Evolutionary conservation across 2,113 vertebrate species (phyloP), one percentile per base, ranked within the genome.

Genomic region (Halichoerus grypus): DNA sequence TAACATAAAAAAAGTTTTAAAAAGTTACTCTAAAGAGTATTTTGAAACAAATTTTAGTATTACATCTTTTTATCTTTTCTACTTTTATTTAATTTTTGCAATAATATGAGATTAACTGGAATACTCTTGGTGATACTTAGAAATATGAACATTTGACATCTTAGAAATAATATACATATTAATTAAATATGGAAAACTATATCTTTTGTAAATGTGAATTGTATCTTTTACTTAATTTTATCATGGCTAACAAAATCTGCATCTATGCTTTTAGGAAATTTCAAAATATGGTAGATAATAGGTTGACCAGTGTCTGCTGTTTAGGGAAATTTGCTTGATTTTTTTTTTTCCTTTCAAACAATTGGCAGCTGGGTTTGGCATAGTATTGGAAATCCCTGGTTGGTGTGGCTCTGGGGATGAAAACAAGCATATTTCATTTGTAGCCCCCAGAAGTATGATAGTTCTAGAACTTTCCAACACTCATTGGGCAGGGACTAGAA

Each of bases 61-160:
- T 74, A 55, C 15, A 51, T 57, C 57, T 53, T 87, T 28, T 33
- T 24, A 2, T 83, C 4, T 79, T 71, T 93, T 86, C 36, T 31
- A 39, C 49, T 59, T 80, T 69, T 63, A 31, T 84, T 92, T 93
- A 82, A 74, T 22, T 86, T 92, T 96, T 72, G 2, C 12, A 86
- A 26, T 18, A 86, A 57, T 4, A 87, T 61, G 22, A 10, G 18
- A 53, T 88, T 53, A 72, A 53, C 42, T 51, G n/a, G 74, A 69
- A 39, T 4, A 46, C 26, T 36, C 12, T 65, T 63, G 22, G 1
- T 74, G n/a, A 67, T n/a, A 51, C n/a, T n/a, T 3, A 89, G 5
- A 91, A 84, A 93, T 79, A 69, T 71, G 53, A 79, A 81, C 31
- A 83, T 36, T 69, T 94, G 33, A 28, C 24, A 59, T 2, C 28